Evolutionary conservation across 1,140 invertebrate genomes (phyloP).

Genomic region (Leptinotarsa lineolata): DNA sequence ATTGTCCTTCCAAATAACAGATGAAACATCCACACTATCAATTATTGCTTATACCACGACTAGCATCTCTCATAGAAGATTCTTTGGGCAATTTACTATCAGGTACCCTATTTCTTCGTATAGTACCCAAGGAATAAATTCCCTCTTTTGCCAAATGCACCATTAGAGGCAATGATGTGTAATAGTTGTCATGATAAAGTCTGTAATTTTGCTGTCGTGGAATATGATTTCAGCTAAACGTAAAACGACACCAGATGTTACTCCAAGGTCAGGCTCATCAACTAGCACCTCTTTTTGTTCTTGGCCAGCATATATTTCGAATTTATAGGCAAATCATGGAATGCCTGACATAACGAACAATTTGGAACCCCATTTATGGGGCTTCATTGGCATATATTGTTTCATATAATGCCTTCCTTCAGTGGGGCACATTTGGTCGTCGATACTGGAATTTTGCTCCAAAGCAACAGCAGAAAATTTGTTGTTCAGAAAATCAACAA

Average conservation of each 20-base stretch:
- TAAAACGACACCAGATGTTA: conserved; percentile 40
- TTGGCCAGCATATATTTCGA: conserved; percentile 35
- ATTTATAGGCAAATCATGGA: conserved; percentile 32
- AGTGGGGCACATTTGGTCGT: conserved; percentile 39
- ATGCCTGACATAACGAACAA: conserved; percentile 36
- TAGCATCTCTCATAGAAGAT: too few species aligned
- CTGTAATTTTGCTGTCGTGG: conserved; percentile 36
- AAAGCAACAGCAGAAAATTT: conserved; percentile 45
- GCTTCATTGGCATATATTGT: conserved; percentile 49
- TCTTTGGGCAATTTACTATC: too few species aligned
- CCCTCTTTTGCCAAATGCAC: conserved; percentile 37
- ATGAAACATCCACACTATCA: conserved; percentile 30
- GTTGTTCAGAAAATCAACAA: conserved; percentile 43
- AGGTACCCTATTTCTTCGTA: conserved; percentile 32
- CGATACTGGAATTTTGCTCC: conserved; percentile 29
- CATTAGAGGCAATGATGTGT: conserved; percentile 34
- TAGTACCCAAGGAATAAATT: conserved; percentile 38
- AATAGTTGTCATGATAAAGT: conserved; percentile 37
- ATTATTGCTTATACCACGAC: background rate
- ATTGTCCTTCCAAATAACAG: conserved; percentile 39
- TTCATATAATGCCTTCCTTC: conserved; percentile 36
- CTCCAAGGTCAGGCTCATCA: conserved; percentile 37
- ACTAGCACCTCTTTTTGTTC: conserved; percentile 8
- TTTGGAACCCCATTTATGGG: conserved; percentile 55
- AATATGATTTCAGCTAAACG: conserved; percentile 35